Evolutionary conservation across 2,113 vertebrate genomes (phyloP).

Genomic region (Ramphastos sulfuratus): DNA sequence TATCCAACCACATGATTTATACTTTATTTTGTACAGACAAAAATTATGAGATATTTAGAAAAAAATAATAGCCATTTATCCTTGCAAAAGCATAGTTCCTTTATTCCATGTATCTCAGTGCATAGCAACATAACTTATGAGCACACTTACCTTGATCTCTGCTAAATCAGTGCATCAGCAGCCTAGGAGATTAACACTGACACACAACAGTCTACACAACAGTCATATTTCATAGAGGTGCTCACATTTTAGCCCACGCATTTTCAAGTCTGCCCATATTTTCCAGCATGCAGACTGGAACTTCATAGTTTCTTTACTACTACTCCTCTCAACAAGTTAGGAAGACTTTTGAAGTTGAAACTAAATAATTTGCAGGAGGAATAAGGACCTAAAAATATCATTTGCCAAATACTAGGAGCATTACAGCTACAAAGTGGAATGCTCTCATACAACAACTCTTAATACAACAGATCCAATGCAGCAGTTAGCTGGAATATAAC

Average conservation of each 20-base stretch:
- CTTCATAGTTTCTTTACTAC: neutral
- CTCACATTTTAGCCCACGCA: neutral
- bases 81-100: conserved; percentile 12
- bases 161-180: conserved; percentile 27
- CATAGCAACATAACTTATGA: neutral
- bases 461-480: neutral
- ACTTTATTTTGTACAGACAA: neutral
- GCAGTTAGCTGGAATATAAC: neutral
- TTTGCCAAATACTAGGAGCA: neutral
- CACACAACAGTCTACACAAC: neutral
- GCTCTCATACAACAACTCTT: neutral
- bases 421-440: neutral
- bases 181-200: neutral
- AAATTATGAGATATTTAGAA: neutral
- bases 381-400: neutral
- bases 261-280: neutral
- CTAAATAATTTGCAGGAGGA: neutral
- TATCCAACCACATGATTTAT: neutral
- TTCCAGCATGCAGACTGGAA: neutral
- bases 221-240: conserved; percentile 25
- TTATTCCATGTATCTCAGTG: conserved; percentile 13
- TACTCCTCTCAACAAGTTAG: neutral
- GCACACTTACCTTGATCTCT: conserved; percentile 3
- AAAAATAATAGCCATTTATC: conserved; percentile 44
- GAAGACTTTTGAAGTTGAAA: neutral